Evolutionary conservation across 1,140 invertebrate species (phyloP).

Genomic region (Metopolophium dirhodum): DNA sequence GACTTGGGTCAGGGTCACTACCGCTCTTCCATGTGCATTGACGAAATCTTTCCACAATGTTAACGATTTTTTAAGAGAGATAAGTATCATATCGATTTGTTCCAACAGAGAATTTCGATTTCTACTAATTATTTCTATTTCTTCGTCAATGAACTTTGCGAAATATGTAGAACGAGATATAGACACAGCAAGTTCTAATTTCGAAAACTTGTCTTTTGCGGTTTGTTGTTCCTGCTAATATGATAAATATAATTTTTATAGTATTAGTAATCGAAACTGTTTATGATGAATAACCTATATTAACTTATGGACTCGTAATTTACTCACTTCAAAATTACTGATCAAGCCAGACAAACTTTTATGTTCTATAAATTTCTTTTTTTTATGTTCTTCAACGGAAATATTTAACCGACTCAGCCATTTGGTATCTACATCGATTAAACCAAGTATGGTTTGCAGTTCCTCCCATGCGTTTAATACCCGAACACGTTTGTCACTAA

Average conservation of each 20-base stretch:
- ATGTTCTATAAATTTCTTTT: not conserved
- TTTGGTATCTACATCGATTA: constrained; percentile 21
- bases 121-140: constrained; percentile 29
- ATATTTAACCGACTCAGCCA: constrained; percentile 8
- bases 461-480: constrained; percentile 12
- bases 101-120: constrained; percentile 65
- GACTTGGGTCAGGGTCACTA: constrained; percentile 72
- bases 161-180: constrained; percentile 65
- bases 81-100: not conserved
- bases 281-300: not conserved
- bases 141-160: constrained; percentile 66
- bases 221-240: constrained; percentile 43
- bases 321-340: constrained; percentile 34
- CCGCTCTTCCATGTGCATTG: constrained; percentile 72
- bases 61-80: constrained; percentile 14
- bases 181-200: constrained; percentile 64
- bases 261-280: not conserved
- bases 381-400: not conserved
- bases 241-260: constrained; percentile 5
- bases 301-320: not conserved
- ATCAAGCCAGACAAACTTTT: constrained; percentile 5
- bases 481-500: not conserved
- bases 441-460: not conserved
- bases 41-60: constrained; percentile 70
- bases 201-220: constrained; percentile 41